Base-by-base conservation (phyloP, 2,113 vertebrate genomes). In the Nerophis lumbriciformis region DNA sequence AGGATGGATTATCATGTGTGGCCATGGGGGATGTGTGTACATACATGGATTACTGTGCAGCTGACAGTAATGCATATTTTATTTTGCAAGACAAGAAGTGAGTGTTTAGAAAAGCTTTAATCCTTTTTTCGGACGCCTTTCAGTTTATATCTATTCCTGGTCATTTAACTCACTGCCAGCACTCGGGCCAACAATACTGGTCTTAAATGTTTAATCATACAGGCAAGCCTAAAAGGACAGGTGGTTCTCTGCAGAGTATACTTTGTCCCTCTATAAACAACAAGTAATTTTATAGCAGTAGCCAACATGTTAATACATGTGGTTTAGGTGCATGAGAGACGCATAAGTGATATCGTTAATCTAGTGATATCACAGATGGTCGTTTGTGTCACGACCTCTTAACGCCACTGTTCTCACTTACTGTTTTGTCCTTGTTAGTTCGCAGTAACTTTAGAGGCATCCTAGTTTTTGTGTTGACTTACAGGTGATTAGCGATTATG, bases 241-340 rank as follows among this genome's bases (percentile, higher is more conserved):
- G n/a, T 35, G 62, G 70, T 73, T 65, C 6, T 61, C 57, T 39
- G 51, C 56, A 58, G 44, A 59, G 51, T 63, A 42, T 19, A 55
- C 55, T 76, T 82, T 76, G 73, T 81, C 52, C 61, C 64, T 71
- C 66, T 71, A 59, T 71, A 78, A 77, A 71, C 58, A 75, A 65
- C 63, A 63, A 14, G 49, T 70, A 65, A 59, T 76, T 77, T 71
- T 71, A 76, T 77, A 81, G 74, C 73, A 66, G 14, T 79, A 71
- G 19, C 51, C 15, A 45, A 28, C 16, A 77, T 59, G 61, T 55
- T 6, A 55, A 64, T 59, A 51, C 48, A 68, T 60, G 66, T 78
- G 55, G 55, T 65, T 47, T 16, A 35, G 38, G 36, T 63, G 77
- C 55, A 68, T 67, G 64, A 9, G 39, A 42, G 39, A 9, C 8